A percentile compares a stretch with the other conserved stretches of the same genome.
These are phyloP conservation scores for Petrocephalus zakoni DNA, from an alignment of 2,113 vertebrate genomes.

Conservation along the genomic window DNA sequence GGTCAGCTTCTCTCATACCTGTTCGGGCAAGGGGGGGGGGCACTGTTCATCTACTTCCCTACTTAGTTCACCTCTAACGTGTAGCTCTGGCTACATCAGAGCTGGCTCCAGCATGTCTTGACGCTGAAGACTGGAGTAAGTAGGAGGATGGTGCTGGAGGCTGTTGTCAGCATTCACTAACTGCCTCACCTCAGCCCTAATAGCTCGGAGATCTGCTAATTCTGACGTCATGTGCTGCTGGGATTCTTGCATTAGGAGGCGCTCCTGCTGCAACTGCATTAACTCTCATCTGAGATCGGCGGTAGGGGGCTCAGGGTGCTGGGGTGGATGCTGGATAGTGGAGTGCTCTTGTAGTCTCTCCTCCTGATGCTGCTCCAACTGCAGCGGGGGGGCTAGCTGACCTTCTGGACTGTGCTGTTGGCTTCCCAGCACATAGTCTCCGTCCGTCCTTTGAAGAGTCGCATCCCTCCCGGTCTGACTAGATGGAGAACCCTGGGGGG, in stretches of 20 bases:
- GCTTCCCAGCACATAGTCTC: not conserved
- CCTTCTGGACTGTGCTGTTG: not conserved
- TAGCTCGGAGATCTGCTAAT: not conserved
- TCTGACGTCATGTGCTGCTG: not conserved
- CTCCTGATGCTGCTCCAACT: not conserved
- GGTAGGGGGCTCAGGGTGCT: not conserved
- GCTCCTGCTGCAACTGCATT: not conserved
- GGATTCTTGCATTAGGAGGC: not conserved
- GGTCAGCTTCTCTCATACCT: not conserved
- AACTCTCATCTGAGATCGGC: not conserved
- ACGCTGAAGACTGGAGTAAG: not conserved
- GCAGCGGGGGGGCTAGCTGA: not conserved
- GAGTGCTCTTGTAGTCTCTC: not conserved
- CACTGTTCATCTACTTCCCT: not conserved
- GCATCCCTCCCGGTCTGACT: not conserved
- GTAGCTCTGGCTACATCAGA: too few relatives aligned
- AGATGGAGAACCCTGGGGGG: not conserved
- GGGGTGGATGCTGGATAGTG: not conserved
- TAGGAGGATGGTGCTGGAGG: not conserved
- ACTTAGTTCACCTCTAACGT: not conserved
- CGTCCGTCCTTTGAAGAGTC: not conserved
- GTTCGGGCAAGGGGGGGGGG: not conserved
- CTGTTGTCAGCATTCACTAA: not conserved
- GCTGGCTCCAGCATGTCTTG: not conserved
- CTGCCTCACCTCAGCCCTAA: not conserved